Evolutionary conservation across 2,888 invertebrate genomes (phyloP).

Genomic region (Hyalella azteca): DNA sequence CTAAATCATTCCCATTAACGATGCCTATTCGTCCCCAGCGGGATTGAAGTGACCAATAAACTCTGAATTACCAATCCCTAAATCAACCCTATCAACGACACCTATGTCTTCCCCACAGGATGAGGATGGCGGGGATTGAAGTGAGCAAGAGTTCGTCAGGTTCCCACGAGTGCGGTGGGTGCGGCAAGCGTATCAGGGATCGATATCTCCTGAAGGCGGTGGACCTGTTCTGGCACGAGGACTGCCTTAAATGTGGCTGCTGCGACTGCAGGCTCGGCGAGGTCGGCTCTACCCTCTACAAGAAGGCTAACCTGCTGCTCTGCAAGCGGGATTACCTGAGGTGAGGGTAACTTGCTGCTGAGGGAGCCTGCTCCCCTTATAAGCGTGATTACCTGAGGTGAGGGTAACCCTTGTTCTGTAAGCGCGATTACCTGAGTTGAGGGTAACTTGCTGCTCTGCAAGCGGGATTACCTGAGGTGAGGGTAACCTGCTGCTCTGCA

Average conservation of each 20-base stretch:
- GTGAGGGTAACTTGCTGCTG: constrained; percentile 69
- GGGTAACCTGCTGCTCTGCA: constrained; percentile 88
- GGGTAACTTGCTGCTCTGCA: constrained; percentile 88
- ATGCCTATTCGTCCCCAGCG: too few relatives aligned
- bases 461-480: constrained; percentile 91
- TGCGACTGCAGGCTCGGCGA: constrained; percentile 91
- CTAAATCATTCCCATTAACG: neutral
- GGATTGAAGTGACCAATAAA: neutral
- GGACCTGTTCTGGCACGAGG: constrained; percentile 92
- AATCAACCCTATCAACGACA: neutral
- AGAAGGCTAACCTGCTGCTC: constrained; percentile 87
- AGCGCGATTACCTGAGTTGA: constrained; percentile 91
- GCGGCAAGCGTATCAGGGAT: constrained; percentile 84
- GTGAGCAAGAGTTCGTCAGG: constrained; percentile 49
- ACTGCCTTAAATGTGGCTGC: constrained; percentile 89
- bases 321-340: constrained; percentile 92
- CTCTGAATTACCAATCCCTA: neutral
- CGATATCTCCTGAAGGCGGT: constrained; percentile 84
- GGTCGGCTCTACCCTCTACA: constrained; percentile 87
- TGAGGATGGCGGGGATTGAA: constrained; percentile 54
- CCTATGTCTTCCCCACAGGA: constrained; percentile 34
- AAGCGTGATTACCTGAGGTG: constrained; percentile 91
- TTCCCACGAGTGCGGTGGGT: constrained; percentile 78
- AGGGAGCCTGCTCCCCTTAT: constrained; percentile 89
- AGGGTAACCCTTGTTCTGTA: constrained; percentile 78